A percentile compares a stretch with the other conserved stretches of the same genome.
Evolutionary conservation across 2,797 vertebrate species (phyloP).

Genomic region (Gadopsis bispinosus): DNA sequence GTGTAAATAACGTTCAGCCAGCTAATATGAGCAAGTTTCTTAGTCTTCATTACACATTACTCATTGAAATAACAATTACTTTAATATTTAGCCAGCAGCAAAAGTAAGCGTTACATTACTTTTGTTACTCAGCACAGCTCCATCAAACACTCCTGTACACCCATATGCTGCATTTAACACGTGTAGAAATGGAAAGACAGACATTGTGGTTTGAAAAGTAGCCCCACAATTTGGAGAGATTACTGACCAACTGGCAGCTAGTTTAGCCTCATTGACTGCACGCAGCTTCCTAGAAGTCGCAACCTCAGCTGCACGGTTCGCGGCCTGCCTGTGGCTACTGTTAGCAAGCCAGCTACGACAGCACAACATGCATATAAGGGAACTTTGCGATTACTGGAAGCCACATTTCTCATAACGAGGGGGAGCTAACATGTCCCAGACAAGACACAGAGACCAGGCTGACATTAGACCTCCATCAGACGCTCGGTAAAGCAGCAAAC

Average conservation of each 20-base stretch:
- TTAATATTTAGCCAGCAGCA: too few species aligned
- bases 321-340: background rate
- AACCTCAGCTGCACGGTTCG: background rate
- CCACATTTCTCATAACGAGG: background rate
- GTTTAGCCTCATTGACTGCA: background rate
- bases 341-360: too few species aligned
- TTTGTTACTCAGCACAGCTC: background rate
- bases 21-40: background rate
- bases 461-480: background rate
- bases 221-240: background rate
- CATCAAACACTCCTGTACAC: background rate
- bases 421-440: background rate
- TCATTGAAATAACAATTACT: background rate
- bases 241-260: background rate
- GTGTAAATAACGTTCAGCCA: background rate
- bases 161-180: background rate
- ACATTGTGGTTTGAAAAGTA: background rate
- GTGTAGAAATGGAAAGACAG: background rate
- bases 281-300: too few species aligned
- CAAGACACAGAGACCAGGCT: background rate
- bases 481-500: background rate
- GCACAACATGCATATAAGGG: background rate
- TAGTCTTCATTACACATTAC: background rate
- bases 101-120: background rate
- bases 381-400: background rate